Percentiles rank a stretch among this genome's conserved stretches.
phyloP scores from a whole-genome alignment of 2,888 invertebrate genomes.

The Trichopria drosophilae region DNA sequence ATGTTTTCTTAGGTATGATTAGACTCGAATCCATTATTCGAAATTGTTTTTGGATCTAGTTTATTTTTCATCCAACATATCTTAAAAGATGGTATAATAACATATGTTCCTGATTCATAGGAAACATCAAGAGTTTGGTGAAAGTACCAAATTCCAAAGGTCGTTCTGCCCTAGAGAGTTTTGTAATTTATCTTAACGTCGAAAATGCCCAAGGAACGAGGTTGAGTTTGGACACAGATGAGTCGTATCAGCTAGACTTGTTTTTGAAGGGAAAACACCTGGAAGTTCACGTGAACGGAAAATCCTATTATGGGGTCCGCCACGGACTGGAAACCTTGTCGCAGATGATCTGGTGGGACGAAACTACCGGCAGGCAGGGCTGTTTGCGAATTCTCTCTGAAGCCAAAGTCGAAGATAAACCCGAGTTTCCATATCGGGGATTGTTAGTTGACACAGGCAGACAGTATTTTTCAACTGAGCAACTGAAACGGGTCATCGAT shows the following conservation, averaged over 20 bases:
- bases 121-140: constrained; percentile 48
- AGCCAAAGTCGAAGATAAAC: constrained; percentile 74
- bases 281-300: constrained; percentile 64
- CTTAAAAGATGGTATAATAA: no score
- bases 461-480: constrained; percentile 79
- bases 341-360: constrained; percentile 81
- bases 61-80: no score
- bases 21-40: constrained; percentile 1
- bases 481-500: constrained; percentile 74
- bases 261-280: constrained; percentile 61
- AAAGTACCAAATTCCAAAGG: constrained; percentile 48
- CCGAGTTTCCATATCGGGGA: constrained; percentile 80
- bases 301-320: constrained; percentile 76
- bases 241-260: constrained; percentile 72
- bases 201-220: constrained; percentile 61
- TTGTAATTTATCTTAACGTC: constrained; percentile 50
- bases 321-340: constrained; percentile 78
- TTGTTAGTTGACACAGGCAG: constrained; percentile 88
- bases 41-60: constrained; percentile 2
- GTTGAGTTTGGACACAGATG: constrained; percentile 71
- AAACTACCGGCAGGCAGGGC: constrained; percentile 63
- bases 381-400: constrained; percentile 68
- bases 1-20: constrained; percentile 51
- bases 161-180: constrained; percentile 47
- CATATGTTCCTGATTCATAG: constrained; percentile 34